Conservation (phyloP, 37 sponge, comb jelly and placozoan genomes). For the Chondrilla cf. caribensis region DNA sequence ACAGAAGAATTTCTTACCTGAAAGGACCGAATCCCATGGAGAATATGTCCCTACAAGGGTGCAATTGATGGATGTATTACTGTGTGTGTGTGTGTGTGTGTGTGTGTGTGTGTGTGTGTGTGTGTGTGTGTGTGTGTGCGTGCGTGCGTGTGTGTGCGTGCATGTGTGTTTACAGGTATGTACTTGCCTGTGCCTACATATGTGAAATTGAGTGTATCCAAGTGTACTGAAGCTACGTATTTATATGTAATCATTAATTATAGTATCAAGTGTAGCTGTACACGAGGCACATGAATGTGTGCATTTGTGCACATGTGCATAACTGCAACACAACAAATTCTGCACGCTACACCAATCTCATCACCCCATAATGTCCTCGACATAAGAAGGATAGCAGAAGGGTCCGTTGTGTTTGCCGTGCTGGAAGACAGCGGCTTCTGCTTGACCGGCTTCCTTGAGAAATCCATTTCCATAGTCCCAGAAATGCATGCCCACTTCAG, state of each 20-base stretch:
- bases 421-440: conserved; percentile 77
- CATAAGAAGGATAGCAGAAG: conserved; percentile 90
- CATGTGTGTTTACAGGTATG: neutral
- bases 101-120: neutral
- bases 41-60: conserved; percentile 81
- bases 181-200: no score
- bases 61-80: neutral
- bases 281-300: no score
- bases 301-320: no score
- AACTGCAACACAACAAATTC: no score
- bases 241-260: no score
- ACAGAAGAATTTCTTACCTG: conserved; percentile 33
- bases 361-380: conserved; percentile 95
- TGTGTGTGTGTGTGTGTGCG: neutral
- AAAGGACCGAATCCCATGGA: conserved; percentile 99
- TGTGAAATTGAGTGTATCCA: no score
- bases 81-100: neutral
- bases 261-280: no score
- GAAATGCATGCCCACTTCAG: conserved; percentile 82
- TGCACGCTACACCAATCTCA: no score
- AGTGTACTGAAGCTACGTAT: no score
- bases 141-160: neutral
- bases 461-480: conserved; percentile 99
- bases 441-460: conserved; percentile 83
- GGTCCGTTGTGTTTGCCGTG: conserved; percentile 38